These are phyloP conservation scores for Tetramorium parvispinum DNA, from an alignment of 1,140 invertebrate species.

Conservation along the genomic window DNA sequence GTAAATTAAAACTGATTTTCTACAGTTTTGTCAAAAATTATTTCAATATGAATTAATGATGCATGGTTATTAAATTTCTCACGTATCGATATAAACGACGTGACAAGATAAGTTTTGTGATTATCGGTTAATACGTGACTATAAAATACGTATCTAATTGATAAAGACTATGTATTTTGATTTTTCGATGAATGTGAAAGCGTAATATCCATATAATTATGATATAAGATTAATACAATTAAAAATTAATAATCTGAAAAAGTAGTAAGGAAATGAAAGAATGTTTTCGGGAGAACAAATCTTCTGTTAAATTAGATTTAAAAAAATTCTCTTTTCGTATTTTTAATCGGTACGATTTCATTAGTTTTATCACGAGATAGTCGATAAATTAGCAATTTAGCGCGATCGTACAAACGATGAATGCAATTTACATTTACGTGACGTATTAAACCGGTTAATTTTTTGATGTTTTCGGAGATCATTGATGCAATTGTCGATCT, in stretches of 20 bases:
- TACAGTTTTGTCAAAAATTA: neutral
- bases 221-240: neutral
- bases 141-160: neutral
- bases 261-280: neutral
- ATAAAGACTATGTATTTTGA: neutral
- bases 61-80: neutral
- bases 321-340: neutral
- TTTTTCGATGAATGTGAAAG: neutral
- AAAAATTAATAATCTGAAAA: neutral
- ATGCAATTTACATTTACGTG: neutral
- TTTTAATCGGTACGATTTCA: neutral
- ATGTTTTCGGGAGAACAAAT: neutral
- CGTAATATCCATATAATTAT: neutral
- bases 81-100: neutral
- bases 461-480: too few relatives aligned
- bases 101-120: neutral
- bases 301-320: neutral
- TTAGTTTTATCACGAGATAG: neutral
- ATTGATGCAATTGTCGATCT: too few relatives aligned
- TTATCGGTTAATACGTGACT: neutral
- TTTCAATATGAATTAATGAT: neutral
- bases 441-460: neutral
- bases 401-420: neutral
- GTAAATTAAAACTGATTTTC: neutral
- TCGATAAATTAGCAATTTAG: neutral